These are phyloP conservation scores for Oedothorax gibbosus DNA, from an alignment of 1,140 invertebrate species.

Conservation along the genomic window DNA sequence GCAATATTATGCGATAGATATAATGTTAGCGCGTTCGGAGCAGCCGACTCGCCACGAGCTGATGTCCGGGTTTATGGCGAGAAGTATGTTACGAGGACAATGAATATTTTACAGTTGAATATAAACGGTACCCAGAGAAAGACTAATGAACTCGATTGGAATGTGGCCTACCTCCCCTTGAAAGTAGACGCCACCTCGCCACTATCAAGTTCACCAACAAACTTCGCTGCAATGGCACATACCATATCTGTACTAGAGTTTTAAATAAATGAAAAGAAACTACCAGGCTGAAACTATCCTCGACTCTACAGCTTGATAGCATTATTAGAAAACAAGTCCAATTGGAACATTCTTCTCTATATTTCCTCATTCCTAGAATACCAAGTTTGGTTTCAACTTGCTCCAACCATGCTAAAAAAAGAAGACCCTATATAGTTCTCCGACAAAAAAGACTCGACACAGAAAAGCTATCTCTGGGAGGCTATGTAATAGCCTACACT, in stretches of 20 bases:
- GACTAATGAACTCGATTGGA: background rate
- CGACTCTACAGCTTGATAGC: background rate
- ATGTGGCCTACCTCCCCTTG: background rate
- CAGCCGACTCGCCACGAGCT: slow-evolving; percentile 25
- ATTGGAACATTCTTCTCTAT: background rate
- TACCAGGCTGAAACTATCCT: too few species aligned
- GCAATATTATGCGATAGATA: too few species aligned
- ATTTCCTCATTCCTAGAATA: background rate
- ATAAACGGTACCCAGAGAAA: slow-evolving; percentile 30
- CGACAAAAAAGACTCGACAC: background rate
- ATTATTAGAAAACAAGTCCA: background rate
- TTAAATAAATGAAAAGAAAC: background rate
- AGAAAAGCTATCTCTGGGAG: background rate
- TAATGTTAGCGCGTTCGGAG: slow-evolving; percentile 32
- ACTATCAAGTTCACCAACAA: background rate
- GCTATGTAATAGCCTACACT: too few species aligned
- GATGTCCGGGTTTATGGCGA: slow-evolving; percentile 8
- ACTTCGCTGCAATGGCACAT: background rate
- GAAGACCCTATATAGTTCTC: background rate
- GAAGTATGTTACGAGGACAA: slow-evolving; percentile 30
- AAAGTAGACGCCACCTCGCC: background rate
- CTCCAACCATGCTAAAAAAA: background rate
- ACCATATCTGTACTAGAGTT: background rate
- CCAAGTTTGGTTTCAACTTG: background rate
- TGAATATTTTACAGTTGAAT: slow-evolving; percentile 28